These are phyloP conservation scores for Neostethus bicornis DNA, from an alignment of 2,797 vertebrate genomes.

Conservation along the genomic window DNA sequence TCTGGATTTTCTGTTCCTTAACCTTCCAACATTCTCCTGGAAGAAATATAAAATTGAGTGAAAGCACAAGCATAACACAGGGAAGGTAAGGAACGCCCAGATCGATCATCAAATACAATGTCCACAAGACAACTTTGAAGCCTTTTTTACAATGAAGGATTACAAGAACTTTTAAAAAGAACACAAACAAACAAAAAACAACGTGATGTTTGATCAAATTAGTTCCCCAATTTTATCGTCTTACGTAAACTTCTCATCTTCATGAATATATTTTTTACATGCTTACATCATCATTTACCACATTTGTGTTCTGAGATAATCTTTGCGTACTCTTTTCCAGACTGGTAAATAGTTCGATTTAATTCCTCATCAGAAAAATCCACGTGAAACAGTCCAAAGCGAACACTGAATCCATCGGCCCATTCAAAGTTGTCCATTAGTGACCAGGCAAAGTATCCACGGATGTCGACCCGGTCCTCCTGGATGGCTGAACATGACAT, in stretches of 20 bases:
- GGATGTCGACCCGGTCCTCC: slow-evolving; percentile 74
- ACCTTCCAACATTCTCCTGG: no score
- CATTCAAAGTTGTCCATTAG: slow-evolving; percentile 89
- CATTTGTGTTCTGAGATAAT: slow-evolving; percentile 72
- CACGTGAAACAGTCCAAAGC: slow-evolving; percentile 87
- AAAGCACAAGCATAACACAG: no score
- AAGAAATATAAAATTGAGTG: no score
- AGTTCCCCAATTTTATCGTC: not conserved
- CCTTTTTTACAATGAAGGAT: no score
- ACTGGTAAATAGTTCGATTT: slow-evolving; percentile 76
- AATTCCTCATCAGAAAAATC: slow-evolving; percentile 76
- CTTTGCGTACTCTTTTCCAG: slow-evolving; percentile 81
- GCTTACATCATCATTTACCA: slow-evolving; percentile 2
- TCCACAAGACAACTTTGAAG: no score
- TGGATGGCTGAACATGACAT: slow-evolving; percentile 67
- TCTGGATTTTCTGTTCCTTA: no score
- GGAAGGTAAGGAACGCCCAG: no score
- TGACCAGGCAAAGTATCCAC: slow-evolving; percentile 81
- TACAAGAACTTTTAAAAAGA: no score
- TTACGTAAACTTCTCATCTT: not conserved
- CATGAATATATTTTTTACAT: not conserved
- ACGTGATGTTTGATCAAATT: no score
- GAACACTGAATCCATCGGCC: slow-evolving; percentile 74
- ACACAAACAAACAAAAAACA: no score
- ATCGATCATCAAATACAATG: no score